phyloP scores from a whole-genome alignment of 2,797 vertebrate species.

The Spea hammondii region DNA sequence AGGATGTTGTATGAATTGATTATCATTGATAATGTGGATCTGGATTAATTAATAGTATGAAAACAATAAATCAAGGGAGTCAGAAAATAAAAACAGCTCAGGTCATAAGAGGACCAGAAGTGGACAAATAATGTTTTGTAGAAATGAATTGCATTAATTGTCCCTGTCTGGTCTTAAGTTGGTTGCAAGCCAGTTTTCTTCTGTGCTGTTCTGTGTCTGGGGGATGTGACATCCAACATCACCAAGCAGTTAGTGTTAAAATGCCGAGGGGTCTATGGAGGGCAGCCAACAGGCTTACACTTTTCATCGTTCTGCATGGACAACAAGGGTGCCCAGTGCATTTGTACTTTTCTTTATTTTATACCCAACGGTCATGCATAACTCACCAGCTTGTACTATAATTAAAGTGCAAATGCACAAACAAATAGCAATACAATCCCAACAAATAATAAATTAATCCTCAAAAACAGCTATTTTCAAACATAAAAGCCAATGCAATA shows the following conservation, averaged over 20 bases:
- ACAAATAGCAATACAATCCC: conserved; percentile 9
- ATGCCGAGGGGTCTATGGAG: not conserved
- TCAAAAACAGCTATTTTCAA: not conserved
- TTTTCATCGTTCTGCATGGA: not conserved
- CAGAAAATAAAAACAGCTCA: too few species aligned
- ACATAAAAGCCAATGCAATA: not conserved
- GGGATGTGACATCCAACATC: not conserved
- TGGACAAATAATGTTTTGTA: not conserved
- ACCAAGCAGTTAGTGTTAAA: not conserved
- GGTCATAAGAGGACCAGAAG: too few species aligned
- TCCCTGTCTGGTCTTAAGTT: not conserved
- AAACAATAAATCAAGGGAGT: too few species aligned
- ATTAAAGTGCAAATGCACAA: conserved; percentile 20
- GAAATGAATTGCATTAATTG: not conserved
- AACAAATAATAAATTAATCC: conserved; percentile 22
- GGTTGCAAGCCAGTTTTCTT: not conserved
- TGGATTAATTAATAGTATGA: too few species aligned
- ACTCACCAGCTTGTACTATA: conserved; percentile 22
- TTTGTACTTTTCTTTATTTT: not conserved
- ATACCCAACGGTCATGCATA: conserved; percentile 13
- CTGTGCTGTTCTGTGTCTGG: not conserved
- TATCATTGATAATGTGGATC: too few species aligned
- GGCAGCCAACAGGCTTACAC: not conserved
- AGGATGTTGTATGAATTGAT: too few species aligned
- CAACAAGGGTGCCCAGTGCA: not conserved